Conservation (phyloP, 2,113 vertebrate genomes). For the Isurus oxyrinchus region DNA sequence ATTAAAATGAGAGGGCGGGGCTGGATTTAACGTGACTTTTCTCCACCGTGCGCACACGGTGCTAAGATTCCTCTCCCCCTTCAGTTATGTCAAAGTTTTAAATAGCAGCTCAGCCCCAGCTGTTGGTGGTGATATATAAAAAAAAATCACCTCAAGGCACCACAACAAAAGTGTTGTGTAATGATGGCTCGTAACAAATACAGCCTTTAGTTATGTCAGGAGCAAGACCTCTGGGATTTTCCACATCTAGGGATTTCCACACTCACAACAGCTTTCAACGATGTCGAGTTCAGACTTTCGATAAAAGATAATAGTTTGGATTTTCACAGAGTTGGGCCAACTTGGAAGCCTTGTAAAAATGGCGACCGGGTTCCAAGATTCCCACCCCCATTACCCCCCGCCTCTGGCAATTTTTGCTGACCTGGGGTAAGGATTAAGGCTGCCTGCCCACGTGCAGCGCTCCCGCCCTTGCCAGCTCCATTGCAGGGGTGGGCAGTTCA, state of each 20-base stretch:
- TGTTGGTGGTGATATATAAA: neutral
- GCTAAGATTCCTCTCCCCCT: neutral
- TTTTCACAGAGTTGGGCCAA: too few relatives aligned
- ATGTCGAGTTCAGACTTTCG: neutral
- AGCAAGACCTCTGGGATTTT: slow-evolving; percentile 7
- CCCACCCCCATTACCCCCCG: too few relatives aligned
- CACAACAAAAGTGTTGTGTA: neutral
- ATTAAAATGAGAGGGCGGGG: neutral
- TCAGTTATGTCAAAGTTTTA: neutral
- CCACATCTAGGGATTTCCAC: neutral
- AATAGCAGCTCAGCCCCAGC: neutral
- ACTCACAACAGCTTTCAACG: neutral
- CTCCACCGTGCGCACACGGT: neutral
- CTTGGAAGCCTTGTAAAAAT: too few relatives aligned
- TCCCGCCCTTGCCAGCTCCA: too few relatives aligned
- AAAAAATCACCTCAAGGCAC: slow-evolving; percentile 1
- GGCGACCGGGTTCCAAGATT: too few relatives aligned
- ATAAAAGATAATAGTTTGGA: too few relatives aligned
- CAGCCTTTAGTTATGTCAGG: neutral
- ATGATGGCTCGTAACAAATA: neutral
- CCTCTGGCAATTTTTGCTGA: too few relatives aligned
- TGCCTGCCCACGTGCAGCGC: too few relatives aligned
- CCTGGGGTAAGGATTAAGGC: too few relatives aligned
- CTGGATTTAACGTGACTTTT: neutral
- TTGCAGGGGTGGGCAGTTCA: too few relatives aligned